Percentiles rank a stretch among this genome's conserved stretches.
These are phyloP conservation scores for Python bivittatus DNA, from an alignment of 2,113 vertebrate species.

Conservation along the genomic window DNA sequence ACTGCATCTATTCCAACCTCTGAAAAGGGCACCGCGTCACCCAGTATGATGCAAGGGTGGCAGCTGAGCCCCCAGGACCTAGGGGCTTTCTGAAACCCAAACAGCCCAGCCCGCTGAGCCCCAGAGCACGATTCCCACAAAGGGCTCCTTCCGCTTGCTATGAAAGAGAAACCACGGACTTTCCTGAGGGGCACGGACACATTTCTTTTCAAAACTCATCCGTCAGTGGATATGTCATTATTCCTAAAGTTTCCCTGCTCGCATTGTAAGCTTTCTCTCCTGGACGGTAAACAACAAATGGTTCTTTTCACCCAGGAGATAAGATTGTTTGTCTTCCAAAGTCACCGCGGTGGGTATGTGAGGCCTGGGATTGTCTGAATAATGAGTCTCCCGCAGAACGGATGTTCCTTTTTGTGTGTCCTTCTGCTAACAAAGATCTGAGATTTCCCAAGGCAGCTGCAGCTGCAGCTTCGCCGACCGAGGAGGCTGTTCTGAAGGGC, in stretches of 20 bases:
- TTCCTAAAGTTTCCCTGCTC: conserved; percentile 44
- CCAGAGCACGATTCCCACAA: too few species aligned
- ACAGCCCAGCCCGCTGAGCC: rapidly evolving
- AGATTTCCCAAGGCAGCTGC: conserved; percentile 71
- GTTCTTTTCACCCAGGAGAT: conserved; percentile 81
- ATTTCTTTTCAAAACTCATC: conserved; percentile 1
- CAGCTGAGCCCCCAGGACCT: too few species aligned
- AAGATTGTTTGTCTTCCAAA: conserved; percentile 81
- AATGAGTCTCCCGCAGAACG: conserved; percentile 74
- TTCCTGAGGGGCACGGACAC: not conserved
- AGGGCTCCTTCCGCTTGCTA: not conserved
- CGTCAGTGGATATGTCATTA: conserved; percentile 24
- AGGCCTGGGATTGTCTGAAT: conserved; percentile 76
- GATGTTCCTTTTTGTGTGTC: conserved; percentile 69
- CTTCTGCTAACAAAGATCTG: conserved; percentile 65
- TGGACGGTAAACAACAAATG: conserved; percentile 78
- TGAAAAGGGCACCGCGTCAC: not conserved
- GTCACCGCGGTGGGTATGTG: conserved; percentile 68
- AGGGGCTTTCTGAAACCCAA: not conserved
- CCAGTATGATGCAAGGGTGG: not conserved
- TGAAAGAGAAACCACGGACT: not conserved
- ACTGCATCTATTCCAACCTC: not conserved
- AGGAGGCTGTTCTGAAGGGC: conserved; percentile 56
- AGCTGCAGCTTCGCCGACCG: conserved; percentile 49
- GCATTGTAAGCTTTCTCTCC: conserved; percentile 60